A percentile compares a stretch with the other conserved stretches of the same genome.
Evolutionary conservation across 2,888 invertebrate species (phyloP).

Genomic region (Calliphora vomitoria): DNA sequence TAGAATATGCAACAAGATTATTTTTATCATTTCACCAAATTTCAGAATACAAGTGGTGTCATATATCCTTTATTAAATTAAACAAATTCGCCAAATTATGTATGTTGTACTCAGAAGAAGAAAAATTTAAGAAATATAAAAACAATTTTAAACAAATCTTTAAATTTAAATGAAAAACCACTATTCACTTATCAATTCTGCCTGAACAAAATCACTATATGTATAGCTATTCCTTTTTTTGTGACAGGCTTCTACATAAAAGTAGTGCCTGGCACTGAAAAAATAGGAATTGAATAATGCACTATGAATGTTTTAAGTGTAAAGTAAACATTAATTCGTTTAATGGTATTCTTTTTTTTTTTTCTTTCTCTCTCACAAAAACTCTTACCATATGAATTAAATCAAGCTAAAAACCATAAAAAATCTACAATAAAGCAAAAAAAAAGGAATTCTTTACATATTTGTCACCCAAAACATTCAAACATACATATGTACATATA

Average conservation of each 20-base stretch:
- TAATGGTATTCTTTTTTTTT: slow-evolving; percentile 77
- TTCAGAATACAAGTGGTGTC: too few species aligned
- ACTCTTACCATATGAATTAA: slow-evolving; percentile 70
- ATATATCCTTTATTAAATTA: too few species aligned
- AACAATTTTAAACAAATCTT: not conserved
- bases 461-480: slow-evolving; percentile 68
- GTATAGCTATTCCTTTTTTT: not conserved
- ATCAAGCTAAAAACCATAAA: slow-evolving; percentile 72
- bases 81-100: too few species aligned
- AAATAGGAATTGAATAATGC: slow-evolving; percentile 68
- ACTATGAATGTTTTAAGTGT: slow-evolving; percentile 77
- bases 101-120: too few species aligned
- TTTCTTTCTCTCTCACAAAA: slow-evolving; percentile 26
- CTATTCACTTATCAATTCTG: slow-evolving; percentile 46
- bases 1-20: too few species aligned
- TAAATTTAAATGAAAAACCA: slow-evolving; percentile 10
- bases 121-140: too few species aligned
- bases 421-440: slow-evolving; percentile 64
- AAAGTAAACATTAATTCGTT: slow-evolving; percentile 81
- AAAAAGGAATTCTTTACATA: slow-evolving; percentile 62
- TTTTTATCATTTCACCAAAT: too few species aligned
- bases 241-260: slow-evolving; percentile 10
- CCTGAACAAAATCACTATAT: slow-evolving; percentile 31
- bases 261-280: not conserved
- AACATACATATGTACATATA: not conserved